phyloP scores from a whole-genome alignment of 2,888 invertebrate genomes.

The Punctoribates punctum region DNA sequence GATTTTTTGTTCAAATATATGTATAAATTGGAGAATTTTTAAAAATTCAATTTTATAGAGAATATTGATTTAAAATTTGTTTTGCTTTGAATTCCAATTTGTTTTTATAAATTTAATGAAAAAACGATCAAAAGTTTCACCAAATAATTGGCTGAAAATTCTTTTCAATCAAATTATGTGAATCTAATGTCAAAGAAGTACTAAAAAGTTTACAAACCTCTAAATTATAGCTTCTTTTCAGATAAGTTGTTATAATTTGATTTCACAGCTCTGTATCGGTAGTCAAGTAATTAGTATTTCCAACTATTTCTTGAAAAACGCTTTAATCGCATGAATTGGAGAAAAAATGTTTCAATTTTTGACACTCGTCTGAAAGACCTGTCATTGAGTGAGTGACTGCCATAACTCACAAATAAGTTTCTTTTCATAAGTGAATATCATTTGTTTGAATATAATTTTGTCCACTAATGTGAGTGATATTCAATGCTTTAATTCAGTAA shows the following conservation, averaged over 20 bases:
- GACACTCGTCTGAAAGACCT: background rate
- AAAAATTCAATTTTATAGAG: no score
- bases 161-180: background rate
- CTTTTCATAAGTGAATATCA: background rate
- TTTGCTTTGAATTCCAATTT: background rate
- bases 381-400: background rate
- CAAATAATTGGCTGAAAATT: background rate
- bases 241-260: conserved; percentile 12
- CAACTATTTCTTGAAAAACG: background rate
- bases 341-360: background rate
- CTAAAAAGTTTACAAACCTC: conserved; percentile 27
- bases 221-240: conserved; percentile 4
- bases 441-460: no score
- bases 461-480: no score
- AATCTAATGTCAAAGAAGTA: background rate
- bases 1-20: no score
- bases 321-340: background rate
- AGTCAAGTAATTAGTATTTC: conserved; percentile 6
- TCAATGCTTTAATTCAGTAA: no score
- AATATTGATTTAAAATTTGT: no score
- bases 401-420: background rate
- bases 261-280: conserved; percentile 1
- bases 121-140: background rate
- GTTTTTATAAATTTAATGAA: background rate
- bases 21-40: no score